A percentile compares a stretch with the other conserved stretches of the same genome.
These are phyloP conservation scores for Kuschelorhynchus macadamiae DNA, from an alignment of 2,888 invertebrate species.

Conservation along the genomic window DNA sequence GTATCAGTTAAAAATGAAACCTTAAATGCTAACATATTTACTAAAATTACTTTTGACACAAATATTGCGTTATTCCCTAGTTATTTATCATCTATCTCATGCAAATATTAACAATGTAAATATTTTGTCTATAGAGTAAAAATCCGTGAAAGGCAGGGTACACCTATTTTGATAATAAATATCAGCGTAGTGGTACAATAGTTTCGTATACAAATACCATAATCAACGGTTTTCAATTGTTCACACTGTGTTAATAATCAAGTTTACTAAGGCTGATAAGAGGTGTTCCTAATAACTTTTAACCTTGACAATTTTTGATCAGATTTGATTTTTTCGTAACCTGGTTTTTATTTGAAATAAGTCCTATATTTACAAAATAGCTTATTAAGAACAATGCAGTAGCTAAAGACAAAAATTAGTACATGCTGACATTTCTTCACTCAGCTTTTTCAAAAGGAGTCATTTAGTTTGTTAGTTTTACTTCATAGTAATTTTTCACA, in stretches of 20 bases:
- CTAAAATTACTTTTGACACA: too few species aligned
- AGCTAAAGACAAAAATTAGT: too few species aligned
- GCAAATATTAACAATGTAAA: slow-evolving; percentile 21
- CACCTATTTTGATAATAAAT: slow-evolving; percentile 1
- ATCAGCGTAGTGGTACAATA: slow-evolving; percentile 17
- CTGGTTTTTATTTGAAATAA: too few species aligned
- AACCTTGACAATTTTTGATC: slow-evolving; percentile 5
- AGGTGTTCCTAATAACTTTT: slow-evolving; percentile 3
- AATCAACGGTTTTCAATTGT: neutral
- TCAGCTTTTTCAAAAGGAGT: too few species aligned
- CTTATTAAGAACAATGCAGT: too few species aligned
- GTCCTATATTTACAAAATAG: too few species aligned
- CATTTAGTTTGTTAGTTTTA: too few species aligned
- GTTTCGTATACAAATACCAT: slow-evolving; percentile 5
- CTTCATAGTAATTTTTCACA: too few species aligned
- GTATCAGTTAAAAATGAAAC: too few species aligned
- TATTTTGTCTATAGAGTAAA: slow-evolving; percentile 9
- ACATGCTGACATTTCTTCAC: too few species aligned
- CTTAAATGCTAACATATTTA: too few species aligned
- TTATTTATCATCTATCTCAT: slow-evolving; percentile 11
- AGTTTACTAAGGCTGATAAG: neutral
- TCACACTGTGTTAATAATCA: slow-evolving; percentile 1
- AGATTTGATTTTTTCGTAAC: neutral
- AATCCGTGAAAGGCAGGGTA: slow-evolving; percentile 2
- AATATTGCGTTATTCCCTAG: neutral